A percentile compares a stretch with the other conserved stretches of the same genome.
Evolutionary conservation across 2,797 vertebrate species (phyloP).

Genomic region (Rhodeus uyekii): DNA sequence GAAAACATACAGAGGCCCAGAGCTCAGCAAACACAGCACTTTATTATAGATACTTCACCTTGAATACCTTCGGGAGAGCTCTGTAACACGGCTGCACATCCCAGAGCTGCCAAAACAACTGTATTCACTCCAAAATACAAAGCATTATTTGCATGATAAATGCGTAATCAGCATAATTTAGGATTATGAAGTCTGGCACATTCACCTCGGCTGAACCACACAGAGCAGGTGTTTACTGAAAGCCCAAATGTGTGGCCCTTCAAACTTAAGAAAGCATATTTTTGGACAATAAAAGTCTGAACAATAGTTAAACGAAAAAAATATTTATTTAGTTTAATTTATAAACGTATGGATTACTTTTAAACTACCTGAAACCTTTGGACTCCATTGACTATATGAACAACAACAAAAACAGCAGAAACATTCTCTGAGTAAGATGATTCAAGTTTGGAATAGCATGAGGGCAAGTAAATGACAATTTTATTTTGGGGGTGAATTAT

Average conservation of each 20-base stretch:
- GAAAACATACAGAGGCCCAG: slow-evolving; percentile 43
- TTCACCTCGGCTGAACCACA: slow-evolving; percentile 8
- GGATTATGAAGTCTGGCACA: slow-evolving; percentile 16
- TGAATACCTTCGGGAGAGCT: slow-evolving; percentile 36
- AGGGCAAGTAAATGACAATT: neutral
- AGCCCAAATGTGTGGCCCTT: slow-evolving; percentile 17
- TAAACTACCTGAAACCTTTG: neutral
- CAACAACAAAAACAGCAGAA: neutral
- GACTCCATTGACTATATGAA: neutral
- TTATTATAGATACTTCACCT: slow-evolving; percentile 47
- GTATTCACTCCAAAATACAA: neutral
- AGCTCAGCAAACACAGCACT: slow-evolving; percentile 39
- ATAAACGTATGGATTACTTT: neutral
- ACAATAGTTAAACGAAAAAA: neutral
- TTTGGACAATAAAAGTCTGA: neutral
- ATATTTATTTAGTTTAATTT: too few relatives aligned
- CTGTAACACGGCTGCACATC: neutral
- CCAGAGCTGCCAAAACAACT: slow-evolving; percentile 33
- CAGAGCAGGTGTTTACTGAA: slow-evolving; percentile 1
- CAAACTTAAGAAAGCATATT: neutral
- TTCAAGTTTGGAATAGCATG: neutral
- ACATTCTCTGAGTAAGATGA: neutral
- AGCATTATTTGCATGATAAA: slow-evolving; percentile 28
- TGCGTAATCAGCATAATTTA: slow-evolving; percentile 20
- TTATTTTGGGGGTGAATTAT: neutral